Percentiles rank a stretch among this genome's conserved stretches.
phyloP scores from a whole-genome alignment of 2,888 invertebrate species.

The Trachelus tabidus region DNA sequence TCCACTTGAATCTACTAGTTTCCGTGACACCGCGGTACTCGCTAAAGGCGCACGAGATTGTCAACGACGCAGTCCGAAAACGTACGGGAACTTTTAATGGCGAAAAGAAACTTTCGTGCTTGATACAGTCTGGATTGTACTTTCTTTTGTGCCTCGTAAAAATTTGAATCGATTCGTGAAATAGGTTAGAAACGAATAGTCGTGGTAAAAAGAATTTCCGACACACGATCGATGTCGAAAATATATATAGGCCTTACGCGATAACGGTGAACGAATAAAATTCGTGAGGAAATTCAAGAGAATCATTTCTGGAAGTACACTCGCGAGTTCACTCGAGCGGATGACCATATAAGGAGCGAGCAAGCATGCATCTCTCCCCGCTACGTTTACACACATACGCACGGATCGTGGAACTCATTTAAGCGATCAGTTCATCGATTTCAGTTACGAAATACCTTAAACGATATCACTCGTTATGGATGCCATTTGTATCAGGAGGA shows the following conservation, averaged over 20 bases:
- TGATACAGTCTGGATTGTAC: background rate
- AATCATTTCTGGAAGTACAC: conserved; percentile 47
- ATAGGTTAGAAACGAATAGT: too few species aligned
- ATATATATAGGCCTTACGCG: background rate
- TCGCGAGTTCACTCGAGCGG: conserved; percentile 49
- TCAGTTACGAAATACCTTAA: conserved; percentile 26
- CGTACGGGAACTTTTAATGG: background rate
- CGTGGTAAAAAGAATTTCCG: background rate
- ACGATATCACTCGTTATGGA: background rate
- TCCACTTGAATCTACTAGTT: background rate
- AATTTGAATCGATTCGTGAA: too few species aligned
- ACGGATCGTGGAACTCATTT: conserved; percentile 23
- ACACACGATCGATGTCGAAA: background rate
- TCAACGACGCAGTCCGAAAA: background rate
- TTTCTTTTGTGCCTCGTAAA: background rate
- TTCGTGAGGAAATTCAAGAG: conserved; percentile 40
- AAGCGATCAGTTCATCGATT: conserved; percentile 26
- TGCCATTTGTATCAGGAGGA: background rate
- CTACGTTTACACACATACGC: conserved; percentile 39
- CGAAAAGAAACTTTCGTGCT: background rate
- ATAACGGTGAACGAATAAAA: conserved; percentile 1
- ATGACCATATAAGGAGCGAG: conserved; percentile 63
- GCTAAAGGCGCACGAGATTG: background rate
- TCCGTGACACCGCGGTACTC: background rate
- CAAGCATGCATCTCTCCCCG: conserved; percentile 60